A percentile compares a stretch with the other conserved stretches of the same genome.
phyloP scores from a whole-genome alignment of 2,797 vertebrate species.

The Nyctibius grandis region DNA sequence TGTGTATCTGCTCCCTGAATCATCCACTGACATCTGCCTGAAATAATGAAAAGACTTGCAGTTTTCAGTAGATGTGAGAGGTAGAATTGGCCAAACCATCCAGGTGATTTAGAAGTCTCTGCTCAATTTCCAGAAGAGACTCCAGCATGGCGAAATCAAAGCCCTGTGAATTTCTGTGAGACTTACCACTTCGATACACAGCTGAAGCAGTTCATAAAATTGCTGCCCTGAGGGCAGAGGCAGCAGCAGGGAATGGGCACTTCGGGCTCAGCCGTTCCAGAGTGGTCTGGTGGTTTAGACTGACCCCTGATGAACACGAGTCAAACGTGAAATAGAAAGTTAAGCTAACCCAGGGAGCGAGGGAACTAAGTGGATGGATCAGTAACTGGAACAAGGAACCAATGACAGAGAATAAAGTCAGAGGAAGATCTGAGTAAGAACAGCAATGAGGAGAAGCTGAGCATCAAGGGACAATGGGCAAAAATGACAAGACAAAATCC shows the following conservation, averaged over 20 bases:
- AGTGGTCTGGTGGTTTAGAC: not conserved
- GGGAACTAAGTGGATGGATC: not conserved
- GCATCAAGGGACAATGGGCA: not conserved
- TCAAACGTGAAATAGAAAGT: not conserved
- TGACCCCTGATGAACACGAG: not conserved
- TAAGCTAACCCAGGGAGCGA: not conserved
- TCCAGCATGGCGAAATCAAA: not conserved
- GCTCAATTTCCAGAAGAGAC: not conserved
- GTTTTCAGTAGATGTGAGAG: not conserved
- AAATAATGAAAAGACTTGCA: not conserved
- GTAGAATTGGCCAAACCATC: not conserved
- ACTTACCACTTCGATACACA: not conserved
- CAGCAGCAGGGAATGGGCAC: not conserved
- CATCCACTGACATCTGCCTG: conserved; percentile 32
- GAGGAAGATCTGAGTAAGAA: not conserved
- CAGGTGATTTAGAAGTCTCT: not conserved
- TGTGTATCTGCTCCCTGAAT: conserved; percentile 10
- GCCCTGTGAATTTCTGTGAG: not conserved
- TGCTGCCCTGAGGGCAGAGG: not conserved
- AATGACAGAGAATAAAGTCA: not conserved
- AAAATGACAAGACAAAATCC: not conserved
- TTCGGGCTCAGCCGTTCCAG: not conserved
- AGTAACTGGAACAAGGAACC: not conserved
- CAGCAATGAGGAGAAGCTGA: not conserved
- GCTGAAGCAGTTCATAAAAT: not conserved